Percentiles rank a stretch among this genome's conserved stretches.
phyloP scores from a whole-genome alignment of 2,113 vertebrate genomes.

The Aptenodytes forsteri region DNA sequence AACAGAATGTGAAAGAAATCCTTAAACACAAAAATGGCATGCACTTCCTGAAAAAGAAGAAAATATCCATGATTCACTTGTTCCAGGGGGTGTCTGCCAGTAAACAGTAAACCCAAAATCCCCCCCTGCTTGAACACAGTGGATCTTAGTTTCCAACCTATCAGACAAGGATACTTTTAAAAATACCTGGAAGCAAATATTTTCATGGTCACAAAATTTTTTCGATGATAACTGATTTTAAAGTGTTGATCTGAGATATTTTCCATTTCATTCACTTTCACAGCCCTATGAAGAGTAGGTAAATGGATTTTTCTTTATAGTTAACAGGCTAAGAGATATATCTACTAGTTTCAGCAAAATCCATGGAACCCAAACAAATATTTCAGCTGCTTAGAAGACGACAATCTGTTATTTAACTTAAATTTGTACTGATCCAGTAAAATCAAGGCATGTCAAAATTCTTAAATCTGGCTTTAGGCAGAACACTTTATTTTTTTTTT shows the following conservation, averaged over 20 bases:
- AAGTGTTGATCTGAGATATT: not conserved
- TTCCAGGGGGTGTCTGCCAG: not conserved
- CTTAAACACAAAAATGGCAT: not conserved
- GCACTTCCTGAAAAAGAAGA: not conserved
- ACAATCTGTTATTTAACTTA: not conserved
- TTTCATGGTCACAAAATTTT: not conserved
- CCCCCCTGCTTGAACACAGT: not conserved
- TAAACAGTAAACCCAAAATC: not conserved
- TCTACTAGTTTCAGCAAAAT: not conserved
- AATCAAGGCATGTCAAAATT: not conserved
- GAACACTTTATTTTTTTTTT: not conserved
- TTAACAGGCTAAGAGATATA: not conserved
- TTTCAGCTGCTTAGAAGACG: not conserved
- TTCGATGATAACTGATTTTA: not conserved
- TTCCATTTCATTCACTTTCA: not conserved
- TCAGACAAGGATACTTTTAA: not conserved
- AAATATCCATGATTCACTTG: not conserved
- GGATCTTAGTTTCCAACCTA: not conserved
- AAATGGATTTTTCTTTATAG: not conserved
- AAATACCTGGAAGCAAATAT: not conserved
- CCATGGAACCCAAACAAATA: not conserved
- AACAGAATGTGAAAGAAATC: not conserved
- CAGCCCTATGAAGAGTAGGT: not conserved
- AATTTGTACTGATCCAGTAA: not conserved
- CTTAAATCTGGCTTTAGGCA: not conserved